phyloP scores from a whole-genome alignment of 1,140 invertebrate genomes.

The Tetraneura akinire region DNA sequence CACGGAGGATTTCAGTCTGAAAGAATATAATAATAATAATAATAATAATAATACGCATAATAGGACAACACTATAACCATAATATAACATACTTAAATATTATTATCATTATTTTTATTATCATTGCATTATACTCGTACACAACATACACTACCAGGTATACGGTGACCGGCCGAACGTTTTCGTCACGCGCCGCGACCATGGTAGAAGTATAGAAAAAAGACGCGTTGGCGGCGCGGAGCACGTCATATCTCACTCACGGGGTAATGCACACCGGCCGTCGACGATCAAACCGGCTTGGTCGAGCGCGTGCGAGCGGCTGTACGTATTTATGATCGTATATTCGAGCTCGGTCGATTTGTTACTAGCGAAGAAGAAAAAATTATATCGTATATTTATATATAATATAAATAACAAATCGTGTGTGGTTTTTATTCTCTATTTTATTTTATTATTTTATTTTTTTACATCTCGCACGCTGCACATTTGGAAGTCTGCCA shows the following conservation, averaged over 20 bases:
- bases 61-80: no score
- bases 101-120: no score
- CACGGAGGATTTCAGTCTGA: neutral
- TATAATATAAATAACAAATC: conserved; percentile 23
- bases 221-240: conserved; percentile 5
- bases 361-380: neutral
- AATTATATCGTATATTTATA: no score
- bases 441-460: no score
- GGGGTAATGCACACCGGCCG: conserved; percentile 11
- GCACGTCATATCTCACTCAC: neutral
- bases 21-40: neutral
- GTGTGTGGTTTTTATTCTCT: neutral
- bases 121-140: no score
- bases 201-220: neutral
- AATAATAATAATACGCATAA: no score
- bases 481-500: conserved; percentile 39
- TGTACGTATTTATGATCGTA: conserved; percentile 34
- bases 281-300: conserved; percentile 40
- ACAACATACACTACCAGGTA: neutral
- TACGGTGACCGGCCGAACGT: neutral
- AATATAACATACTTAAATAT: no score
- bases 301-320: neutral
- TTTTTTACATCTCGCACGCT: conserved; percentile 18
- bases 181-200: neutral
- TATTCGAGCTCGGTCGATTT: neutral